These are phyloP conservation scores for Acronicta aceris DNA, from an alignment of 2,888 invertebrate species.

Conservation along the genomic window DNA sequence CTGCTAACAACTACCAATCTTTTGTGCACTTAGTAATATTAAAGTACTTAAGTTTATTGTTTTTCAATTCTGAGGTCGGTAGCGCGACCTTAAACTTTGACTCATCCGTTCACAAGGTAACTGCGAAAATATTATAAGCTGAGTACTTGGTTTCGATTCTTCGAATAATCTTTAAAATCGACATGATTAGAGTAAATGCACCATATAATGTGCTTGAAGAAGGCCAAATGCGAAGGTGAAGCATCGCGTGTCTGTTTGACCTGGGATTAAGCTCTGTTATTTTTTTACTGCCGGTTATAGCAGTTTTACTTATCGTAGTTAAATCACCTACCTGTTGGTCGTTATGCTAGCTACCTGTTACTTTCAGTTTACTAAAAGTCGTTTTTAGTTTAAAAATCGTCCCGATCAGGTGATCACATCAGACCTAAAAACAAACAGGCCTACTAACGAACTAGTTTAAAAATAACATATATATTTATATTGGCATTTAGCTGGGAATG, in stretches of 20 bases:
- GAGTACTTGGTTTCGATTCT: constrained; percentile 4
- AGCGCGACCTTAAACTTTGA: constrained; percentile 50
- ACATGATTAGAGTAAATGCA: constrained; percentile 19
- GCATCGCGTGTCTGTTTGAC: constrained; percentile 9
- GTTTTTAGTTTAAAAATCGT: no score
- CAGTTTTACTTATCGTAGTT: constrained; percentile 26
- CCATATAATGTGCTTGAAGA: constrained; percentile 9
- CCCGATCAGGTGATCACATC: no score
- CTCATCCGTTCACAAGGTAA: constrained; percentile 41
- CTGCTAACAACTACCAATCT: neutral
- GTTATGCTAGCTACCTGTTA: no score
- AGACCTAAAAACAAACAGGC: no score
- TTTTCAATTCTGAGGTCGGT: constrained; percentile 31
- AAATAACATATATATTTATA: no score
- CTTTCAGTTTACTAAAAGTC: no score
- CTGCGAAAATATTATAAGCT: constrained; percentile 19
- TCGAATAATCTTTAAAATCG: constrained; percentile 33
- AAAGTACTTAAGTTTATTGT: constrained; percentile 6
- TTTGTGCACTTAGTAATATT: neutral
- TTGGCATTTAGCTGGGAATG: no score
- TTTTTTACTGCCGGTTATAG: constrained; percentile 4
- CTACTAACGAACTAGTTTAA: no score
- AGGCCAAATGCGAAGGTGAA: constrained; percentile 22
- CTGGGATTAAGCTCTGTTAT: neutral
- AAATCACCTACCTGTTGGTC: constrained; percentile 3